Evolutionary conservation across 2,797 vertebrate genomes (phyloP).

Genomic region (Centropyge bicolor): DNA sequence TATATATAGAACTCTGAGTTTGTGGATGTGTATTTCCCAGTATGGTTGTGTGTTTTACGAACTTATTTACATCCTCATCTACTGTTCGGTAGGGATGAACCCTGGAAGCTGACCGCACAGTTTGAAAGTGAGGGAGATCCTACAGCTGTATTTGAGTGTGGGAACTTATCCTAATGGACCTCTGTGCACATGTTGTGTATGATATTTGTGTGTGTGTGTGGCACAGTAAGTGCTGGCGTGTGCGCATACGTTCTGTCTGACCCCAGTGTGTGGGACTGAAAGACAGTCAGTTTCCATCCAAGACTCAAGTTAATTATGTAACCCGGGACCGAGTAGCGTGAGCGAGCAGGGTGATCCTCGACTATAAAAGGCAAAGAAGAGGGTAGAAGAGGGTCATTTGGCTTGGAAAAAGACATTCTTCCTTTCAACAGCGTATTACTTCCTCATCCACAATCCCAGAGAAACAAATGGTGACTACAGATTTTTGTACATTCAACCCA

Average conservation of each 20-base stretch:
- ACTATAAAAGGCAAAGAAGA: constrained; percentile 80
- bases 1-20: constrained; percentile 58
- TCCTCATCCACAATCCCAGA: constrained; percentile 35
- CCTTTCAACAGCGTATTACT: constrained; percentile 33
- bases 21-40: constrained; percentile 27
- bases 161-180: constrained; percentile 1
- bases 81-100: not conserved
- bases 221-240: not conserved
- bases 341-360: constrained; percentile 62
- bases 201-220: constrained; percentile 1
- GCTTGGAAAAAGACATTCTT: constrained; percentile 68
- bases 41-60: constrained; percentile 35
- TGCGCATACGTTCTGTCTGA: not conserved
- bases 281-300: constrained; percentile 66
- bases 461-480: constrained; percentile 46
- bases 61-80: constrained; percentile 41
- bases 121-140: constrained; percentile 8
- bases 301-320: constrained; percentile 68
- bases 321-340: constrained; percentile 47
- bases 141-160: not conserved
- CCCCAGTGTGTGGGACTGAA: constrained; percentile 35
- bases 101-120: constrained; percentile 28
- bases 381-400: constrained; percentile 55
- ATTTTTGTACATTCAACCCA: constrained; percentile 11
- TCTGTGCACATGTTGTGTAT: not conserved